Percentiles rank a stretch among this genome's conserved stretches.
phyloP scores from a whole-genome alignment of 1,140 invertebrate species.

The Hetaerina americana region DNA sequence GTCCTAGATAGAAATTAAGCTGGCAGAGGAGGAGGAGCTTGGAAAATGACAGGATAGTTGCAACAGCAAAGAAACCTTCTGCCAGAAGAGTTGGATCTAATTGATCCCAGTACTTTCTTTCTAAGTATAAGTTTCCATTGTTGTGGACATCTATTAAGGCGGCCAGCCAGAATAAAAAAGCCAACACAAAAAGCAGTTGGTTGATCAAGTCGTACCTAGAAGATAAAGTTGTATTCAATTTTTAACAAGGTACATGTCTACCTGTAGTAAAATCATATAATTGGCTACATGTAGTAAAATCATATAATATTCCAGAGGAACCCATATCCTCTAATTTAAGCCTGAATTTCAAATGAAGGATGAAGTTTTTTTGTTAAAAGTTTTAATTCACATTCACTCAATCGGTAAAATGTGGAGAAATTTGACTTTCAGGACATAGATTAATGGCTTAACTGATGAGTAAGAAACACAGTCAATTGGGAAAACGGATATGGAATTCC shows the following conservation, averaged over 20 bases:
- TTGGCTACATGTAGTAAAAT: neutral
- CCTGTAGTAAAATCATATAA: neutral
- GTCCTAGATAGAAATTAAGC: slow-evolving; percentile 41
- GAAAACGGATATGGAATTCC: too few species aligned
- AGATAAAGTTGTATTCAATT: neutral
- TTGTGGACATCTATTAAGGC: slow-evolving; percentile 30
- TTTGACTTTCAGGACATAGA: too few species aligned
- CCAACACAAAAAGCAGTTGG: slow-evolving; percentile 30
- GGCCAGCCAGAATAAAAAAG: slow-evolving; percentile 36
- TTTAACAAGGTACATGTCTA: neutral
- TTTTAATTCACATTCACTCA: neutral
- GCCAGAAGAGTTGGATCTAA: slow-evolving; percentile 54
- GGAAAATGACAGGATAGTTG: slow-evolving; percentile 54
- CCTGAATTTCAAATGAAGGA: neutral
- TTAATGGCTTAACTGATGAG: too few species aligned
- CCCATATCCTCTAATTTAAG: neutral
- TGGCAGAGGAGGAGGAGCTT: slow-evolving; percentile 40
- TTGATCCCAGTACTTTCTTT: slow-evolving; percentile 53
- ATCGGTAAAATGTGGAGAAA: neutral
- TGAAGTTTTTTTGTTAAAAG: neutral
- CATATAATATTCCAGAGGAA: neutral
- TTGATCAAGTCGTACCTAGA: slow-evolving; percentile 30
- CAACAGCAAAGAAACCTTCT: slow-evolving; percentile 56
- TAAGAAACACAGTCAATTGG: too few species aligned
- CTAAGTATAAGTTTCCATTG: slow-evolving; percentile 31